Evolutionary conservation across 92 coral and sea anemone genomes (phyloP).

Genomic region (Parazoanthus darwini): DNA sequence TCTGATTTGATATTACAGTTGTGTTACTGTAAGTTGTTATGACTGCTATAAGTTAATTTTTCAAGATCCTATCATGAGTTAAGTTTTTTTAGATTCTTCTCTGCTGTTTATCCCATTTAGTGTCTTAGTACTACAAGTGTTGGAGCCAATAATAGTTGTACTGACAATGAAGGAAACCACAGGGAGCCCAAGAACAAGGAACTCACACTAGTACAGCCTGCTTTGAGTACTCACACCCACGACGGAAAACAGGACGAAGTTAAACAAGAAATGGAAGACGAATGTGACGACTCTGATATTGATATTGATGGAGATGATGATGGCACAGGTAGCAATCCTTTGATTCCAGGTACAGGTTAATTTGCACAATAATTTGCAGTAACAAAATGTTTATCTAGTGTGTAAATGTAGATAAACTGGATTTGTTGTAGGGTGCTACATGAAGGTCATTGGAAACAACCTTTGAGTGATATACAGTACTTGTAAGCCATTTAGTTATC

Average conservation of each 20-base stretch:
- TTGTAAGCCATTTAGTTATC: too few species aligned
- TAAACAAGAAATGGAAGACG: slow-evolving; percentile 66
- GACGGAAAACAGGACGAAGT: slow-evolving; percentile 27
- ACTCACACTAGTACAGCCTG: neutral
- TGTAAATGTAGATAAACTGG: too few species aligned
- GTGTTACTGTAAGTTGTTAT: too few species aligned
- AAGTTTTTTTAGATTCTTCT: neutral
- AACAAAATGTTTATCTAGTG: too few species aligned
- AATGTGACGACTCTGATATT: slow-evolving; percentile 78
- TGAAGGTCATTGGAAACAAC: too few species aligned
- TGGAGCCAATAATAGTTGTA: neutral
- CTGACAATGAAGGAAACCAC: neutral
- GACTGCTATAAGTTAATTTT: too few species aligned
- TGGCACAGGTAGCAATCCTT: slow-evolving; percentile 2
- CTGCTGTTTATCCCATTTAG: neutral
- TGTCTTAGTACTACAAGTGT: neutral
- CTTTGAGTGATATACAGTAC: too few species aligned
- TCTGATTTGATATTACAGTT: too few species aligned
- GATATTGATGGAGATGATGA: slow-evolving; percentile 75
- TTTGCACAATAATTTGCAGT: too few species aligned
- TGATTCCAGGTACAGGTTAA: slow-evolving; percentile 21
- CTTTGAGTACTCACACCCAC: neutral
- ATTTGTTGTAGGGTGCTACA: too few species aligned
- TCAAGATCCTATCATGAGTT: too few species aligned
- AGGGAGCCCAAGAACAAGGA: neutral